Conservation (phyloP, 2,888 invertebrate genomes). For the Criorhina ranunculi region DNA sequence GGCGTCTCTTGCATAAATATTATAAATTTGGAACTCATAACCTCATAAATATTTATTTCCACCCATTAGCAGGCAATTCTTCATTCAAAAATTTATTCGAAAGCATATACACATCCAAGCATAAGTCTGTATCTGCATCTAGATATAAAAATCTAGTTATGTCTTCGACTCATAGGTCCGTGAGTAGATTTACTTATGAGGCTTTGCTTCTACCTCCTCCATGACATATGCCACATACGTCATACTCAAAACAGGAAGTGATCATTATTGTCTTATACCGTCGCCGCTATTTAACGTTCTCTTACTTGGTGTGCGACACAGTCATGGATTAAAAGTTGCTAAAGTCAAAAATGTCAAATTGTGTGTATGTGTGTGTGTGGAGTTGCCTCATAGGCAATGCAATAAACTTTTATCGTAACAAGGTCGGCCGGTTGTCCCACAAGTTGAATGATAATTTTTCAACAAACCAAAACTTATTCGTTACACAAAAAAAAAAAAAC, state of each 20-base stretch:
- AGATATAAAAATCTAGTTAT: constrained; percentile 12
- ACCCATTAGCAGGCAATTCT: background rate
- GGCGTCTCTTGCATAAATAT: background rate
- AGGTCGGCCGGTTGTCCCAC: constrained; percentile 59
- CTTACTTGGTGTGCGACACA: background rate
- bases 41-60: constrained; percentile 2
- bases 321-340: constrained; percentile 1
- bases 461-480: constrained; percentile 14
- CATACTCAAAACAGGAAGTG: constrained; percentile 44
- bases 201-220: background rate
- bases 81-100: constrained; percentile 11
- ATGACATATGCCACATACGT: no score
- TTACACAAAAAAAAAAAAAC: constrained; percentile 7
- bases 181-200: constrained; percentile 35
- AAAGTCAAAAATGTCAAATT: background rate
- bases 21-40: background rate
- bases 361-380: constrained; percentile 10
- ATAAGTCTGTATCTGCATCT: background rate
- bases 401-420: constrained; percentile 73
- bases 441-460: constrained; percentile 48
- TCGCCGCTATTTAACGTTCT: background rate
- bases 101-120: background rate
- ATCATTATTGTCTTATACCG: constrained; percentile 2
- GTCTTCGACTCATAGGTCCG: background rate
- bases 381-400: constrained; percentile 57